Base-by-base conservation (phyloP, 2,888 invertebrate species). In the Troglohyphantes excavatus region DNA sequence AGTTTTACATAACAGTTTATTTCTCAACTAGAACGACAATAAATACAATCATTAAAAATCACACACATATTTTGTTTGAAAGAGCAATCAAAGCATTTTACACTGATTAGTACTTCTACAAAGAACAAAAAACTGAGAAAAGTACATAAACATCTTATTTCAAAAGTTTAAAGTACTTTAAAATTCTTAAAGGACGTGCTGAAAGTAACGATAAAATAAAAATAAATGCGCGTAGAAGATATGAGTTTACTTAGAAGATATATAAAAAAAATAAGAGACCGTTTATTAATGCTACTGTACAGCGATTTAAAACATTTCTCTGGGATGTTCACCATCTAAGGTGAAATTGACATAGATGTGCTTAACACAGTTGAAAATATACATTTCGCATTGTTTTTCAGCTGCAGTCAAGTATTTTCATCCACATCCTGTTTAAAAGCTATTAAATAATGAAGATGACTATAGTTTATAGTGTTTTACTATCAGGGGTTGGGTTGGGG, bases 21-120 rank as follows among this genome's bases (percentile, higher is more conserved):
- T 89, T 82, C 87, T 88, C 67, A 87, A 87, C 82, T 89, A 82
- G 82, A 89, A 89, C 88, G 88, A 89, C 88, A 89, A 89, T 89
- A 89, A 89, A 82, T 89, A 89, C 82, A 89, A 68, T 76, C 76
- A 82, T 89, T 89, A 89, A 89, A 89, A 89, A 89, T 89, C 88
- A 89, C 88, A 89, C 88, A 89, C 88, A 82, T 59, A 75, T 82
- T 70, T 39, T 76, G 67, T 76, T 68, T 21, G 68, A 89, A 83
- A 76, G 82, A 82, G 61, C 79, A 72, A 33, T 75, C 46, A 46
- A 86, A 86, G 61, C 82, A 59, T 68, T 33, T 39, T 29, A 81
- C 73, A 70, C 72, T 79, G 46, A 75, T 53, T 26, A 75, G 39
- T 68, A 19, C 21, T 75, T 89, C 81, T 76, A 76, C 39, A 46